Percentiles rank a stretch among this genome's conserved stretches.
Conservation (phyloP, 2,797 vertebrate genomes). For the Hippocampus kuda region DNA sequence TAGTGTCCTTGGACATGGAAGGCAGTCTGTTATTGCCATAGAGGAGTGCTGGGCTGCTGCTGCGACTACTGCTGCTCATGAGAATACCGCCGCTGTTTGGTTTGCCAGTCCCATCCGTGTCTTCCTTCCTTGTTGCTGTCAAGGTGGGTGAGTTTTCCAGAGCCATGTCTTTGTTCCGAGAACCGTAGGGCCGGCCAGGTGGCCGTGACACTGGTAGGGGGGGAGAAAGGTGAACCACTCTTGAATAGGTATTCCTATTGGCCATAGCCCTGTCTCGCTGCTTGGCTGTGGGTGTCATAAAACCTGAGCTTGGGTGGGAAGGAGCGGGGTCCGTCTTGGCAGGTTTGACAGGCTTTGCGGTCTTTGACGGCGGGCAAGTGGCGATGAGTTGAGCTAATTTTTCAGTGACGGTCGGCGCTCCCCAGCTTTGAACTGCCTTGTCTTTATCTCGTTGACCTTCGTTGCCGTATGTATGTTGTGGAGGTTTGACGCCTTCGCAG, state of each 20-base stretch:
- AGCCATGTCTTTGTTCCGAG: conserved; percentile 66
- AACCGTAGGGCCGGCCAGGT: conserved; percentile 71
- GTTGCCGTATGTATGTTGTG: conserved; percentile 56
- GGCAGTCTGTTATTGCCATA: conserved; percentile 54
- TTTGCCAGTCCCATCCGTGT: conserved; percentile 56
- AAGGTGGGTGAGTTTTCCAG: conserved; percentile 49
- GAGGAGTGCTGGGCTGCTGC: conserved; percentile 57
- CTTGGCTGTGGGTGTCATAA: conserved; percentile 70
- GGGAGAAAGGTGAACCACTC: conserved; percentile 65
- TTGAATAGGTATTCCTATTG: conserved; percentile 71
- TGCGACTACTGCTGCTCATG: conserved; percentile 50
- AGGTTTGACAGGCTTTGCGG: conserved; percentile 79
- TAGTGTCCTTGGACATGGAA: conserved; percentile 50
- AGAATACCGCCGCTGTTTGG: conserved; percentile 44
- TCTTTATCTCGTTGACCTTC: conserved; percentile 73
- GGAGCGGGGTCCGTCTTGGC: conserved; percentile 53
- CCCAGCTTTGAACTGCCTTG: conserved; percentile 76
- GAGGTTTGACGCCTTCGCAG: conserved; percentile 58
- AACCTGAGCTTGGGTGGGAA: conserved; percentile 60
- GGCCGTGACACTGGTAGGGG: conserved; percentile 69
- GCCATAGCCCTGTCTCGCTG: conserved; percentile 70
- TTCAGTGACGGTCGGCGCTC: conserved; percentile 84
- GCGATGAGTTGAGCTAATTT: conserved; percentile 95
- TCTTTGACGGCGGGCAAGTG: conserved; percentile 90
- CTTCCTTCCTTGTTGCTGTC: conserved; percentile 56